Evolutionary conservation across 2,113 vertebrate genomes (phyloP), one percentile per base, ranked within the genome.

Genomic region (Hippocampus guttulatus): DNA sequence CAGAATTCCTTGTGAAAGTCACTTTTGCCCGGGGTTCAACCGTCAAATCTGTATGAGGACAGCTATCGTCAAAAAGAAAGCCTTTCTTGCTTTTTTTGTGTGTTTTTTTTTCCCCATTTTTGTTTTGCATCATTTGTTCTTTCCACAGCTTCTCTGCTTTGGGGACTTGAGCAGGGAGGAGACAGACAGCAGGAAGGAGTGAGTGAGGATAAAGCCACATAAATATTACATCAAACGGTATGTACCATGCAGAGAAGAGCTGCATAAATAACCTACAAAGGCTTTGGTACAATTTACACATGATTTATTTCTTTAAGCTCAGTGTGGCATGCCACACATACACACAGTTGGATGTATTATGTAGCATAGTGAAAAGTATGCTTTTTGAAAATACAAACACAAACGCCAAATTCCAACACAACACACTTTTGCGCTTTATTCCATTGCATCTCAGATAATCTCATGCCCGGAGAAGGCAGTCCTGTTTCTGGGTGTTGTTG

Each of bases 181-280:
- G 68, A 74, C 3, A 47, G 70, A 69, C 25, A 72, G 64, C 47
- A 73, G 54, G 52, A 69, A 49, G n/a, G 25, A 69, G 64, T 55
- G 69, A 67, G 25, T 43, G 21, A 41, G 57, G 67, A 52, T 75
- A 73, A 81, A 78, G 75, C 72, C 71, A 71, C 73, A 88, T 89
- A 83, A 91, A 93, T 89, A 88, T 85, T 88, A 79, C 78, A 93
- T 90, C 79, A 89, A 83, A 84, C 69, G 65, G 70, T 40, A 45
- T 77, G 75, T 66, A 78, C 74, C 78, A 66, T 45, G 71, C 54
- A 71, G 77, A 74, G 81, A 81, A 73, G 76, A 81, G 81, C 60
- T 76, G 76, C 77, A 87, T 85, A 81, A 90, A 81, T 80, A 84
- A 88, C 76, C 77, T 70, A 70, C 77, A 68, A 57, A 61, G 64